phyloP scores from a whole-genome alignment of 2,888 invertebrate species.

The Ectobius pallidus region DNA sequence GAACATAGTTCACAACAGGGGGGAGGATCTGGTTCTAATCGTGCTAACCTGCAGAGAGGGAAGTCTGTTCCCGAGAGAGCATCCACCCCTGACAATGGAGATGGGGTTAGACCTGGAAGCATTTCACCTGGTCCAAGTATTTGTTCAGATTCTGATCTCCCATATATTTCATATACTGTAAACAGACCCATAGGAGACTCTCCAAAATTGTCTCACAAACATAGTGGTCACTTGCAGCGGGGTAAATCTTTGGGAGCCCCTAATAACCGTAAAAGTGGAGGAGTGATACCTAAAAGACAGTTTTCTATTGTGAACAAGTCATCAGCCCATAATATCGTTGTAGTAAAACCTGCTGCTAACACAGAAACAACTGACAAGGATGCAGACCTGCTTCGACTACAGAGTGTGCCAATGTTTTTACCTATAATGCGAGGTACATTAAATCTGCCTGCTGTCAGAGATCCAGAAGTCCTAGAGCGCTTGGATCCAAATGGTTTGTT shows the following conservation, averaged over 20 bases:
- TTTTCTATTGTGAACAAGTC: conserved; percentile 42
- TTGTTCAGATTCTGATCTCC: conserved; percentile 87
- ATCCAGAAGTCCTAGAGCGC: conserved; percentile 86
- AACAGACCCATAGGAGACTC: conserved; percentile 90
- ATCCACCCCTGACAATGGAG: conserved; percentile 49
- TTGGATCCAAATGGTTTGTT: conserved; percentile 72
- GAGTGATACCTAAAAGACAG: conserved; percentile 47
- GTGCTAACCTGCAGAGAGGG: conserved; percentile 45
- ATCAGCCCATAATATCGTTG: conserved; percentile 76
- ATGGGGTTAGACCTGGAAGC: conserved; percentile 68
- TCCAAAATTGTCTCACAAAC: conserved; percentile 75
- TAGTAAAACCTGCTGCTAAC: conserved; percentile 71
- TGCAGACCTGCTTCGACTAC: conserved; percentile 73
- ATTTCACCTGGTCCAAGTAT: conserved; percentile 87
- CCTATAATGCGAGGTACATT: conserved; percentile 91
- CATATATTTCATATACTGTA: conserved; percentile 90
- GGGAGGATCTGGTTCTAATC: neutral
- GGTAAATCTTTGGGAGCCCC: conserved; percentile 49
- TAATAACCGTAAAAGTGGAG: conserved; percentile 47
- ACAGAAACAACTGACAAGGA: conserved; percentile 72
- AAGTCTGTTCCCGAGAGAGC: conserved; percentile 48
- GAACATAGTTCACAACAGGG: conserved; percentile 50
- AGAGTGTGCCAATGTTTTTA: conserved; percentile 88
- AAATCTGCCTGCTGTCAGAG: conserved; percentile 82
- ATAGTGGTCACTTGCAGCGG: conserved; percentile 48